Base-by-base conservation (phyloP, 1,140 invertebrate genomes). In the Laodelphax striatellus region DNA sequence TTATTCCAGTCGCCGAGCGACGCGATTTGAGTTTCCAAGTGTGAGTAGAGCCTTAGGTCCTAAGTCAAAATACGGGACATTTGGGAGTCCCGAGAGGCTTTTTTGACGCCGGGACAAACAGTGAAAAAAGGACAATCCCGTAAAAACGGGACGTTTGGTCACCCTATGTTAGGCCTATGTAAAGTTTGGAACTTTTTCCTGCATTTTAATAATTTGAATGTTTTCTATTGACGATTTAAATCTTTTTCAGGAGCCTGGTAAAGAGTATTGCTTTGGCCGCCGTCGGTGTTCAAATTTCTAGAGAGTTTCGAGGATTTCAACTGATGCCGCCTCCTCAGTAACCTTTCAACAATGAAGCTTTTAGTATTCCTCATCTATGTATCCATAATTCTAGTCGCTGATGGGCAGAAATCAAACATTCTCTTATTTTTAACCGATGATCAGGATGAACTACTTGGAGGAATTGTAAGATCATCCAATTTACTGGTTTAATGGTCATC, bases 361-460 rank as follows among this genome's bases (percentile, higher is more conserved):
- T 5, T 50, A 50, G 16, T 50, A 22, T 19, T 50, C 2, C 21
- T 50, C 21, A 8, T 50, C 16, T 50, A 2, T 50, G 5, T 17
- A 17, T 50, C 46, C 16, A 14, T 50, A 50, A 5, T 50, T 10
- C 21, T 50, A 22, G 16, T 50, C 21, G 46, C 21, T 55, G 62
- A 11, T 34, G 31, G 24, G 57, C 64, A 53, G 55, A 60, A 34
- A 68, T 79, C 86, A 41, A 94, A 94, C 72, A 85, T 94, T 64
- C 76, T 94, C 41, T 69, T 94, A 42, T 79, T 94, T 52, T 64
- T 94, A 54, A 90, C 87, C 13, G 91, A 94, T 73, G 91, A 94
- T 77, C 88, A 92, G 71, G 92, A 94, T 78, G 73, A 82, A 2
- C 73, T 82, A 54, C 73, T 94, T 34, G 83, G 84, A 73, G 84